Evolutionary conservation across 2,797 vertebrate genomes (phyloP).

Genomic region (Lophotriccus pileatus): DNA sequence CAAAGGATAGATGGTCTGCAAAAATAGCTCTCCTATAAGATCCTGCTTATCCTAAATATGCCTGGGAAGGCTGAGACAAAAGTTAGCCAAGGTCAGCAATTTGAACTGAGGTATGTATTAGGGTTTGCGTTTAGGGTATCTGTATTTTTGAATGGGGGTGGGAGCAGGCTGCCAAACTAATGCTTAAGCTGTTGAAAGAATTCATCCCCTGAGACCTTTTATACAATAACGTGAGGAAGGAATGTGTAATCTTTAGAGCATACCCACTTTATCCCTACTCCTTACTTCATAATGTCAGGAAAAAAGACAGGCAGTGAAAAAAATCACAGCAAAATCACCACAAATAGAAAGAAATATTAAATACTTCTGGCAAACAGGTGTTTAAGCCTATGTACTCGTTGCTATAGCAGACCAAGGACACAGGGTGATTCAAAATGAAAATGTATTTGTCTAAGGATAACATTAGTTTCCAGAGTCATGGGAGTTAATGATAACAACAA

Average conservation of each 20-base stretch:
- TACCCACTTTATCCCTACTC: not conserved
- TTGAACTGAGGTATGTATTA: not conserved
- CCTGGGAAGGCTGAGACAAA: not conserved
- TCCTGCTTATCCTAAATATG: not conserved
- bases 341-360: not conserved
- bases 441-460: conserved; percentile 13
- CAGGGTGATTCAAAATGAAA: conserved; percentile 26
- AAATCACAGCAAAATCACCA: not conserved
- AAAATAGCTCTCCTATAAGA: not conserved
- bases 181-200: conserved; percentile 2
- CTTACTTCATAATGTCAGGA: not conserved
- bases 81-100: not conserved
- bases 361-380: conserved; percentile 1
- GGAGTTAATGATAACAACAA: conserved; percentile 39
- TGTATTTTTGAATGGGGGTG: not conserved
- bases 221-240: not conserved
- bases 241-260: not conserved
- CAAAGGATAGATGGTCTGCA: not conserved
- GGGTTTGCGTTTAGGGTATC: not conserved
- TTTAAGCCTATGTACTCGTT: not conserved
- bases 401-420: conserved; percentile 26
- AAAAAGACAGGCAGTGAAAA: not conserved
- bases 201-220: not conserved
- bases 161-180: not conserved
- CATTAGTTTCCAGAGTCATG: not conserved